Base-by-base conservation (phyloP, 1,140 invertebrate genomes). In the Aphaenogaster floridana region DNA sequence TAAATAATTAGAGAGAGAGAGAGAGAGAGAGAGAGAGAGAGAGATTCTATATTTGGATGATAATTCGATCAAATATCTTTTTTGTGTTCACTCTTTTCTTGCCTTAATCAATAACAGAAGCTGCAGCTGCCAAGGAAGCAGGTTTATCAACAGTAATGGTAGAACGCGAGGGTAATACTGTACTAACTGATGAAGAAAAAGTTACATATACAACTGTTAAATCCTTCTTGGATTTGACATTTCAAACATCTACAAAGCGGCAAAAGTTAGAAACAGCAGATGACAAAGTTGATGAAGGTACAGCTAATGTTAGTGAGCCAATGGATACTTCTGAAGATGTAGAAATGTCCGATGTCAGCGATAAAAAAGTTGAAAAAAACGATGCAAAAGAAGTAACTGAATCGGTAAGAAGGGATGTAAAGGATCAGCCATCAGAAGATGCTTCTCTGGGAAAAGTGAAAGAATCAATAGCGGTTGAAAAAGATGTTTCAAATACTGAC, bases 111-210 rank as follows among this genome's bases (percentile, higher is more conserved):
- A 83, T 83, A 95, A 76, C 93, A 98, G 98, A 99, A 95, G 98
- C 97, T 0, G 96, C 96, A 93, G 98, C 98, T 90, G 98, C 98
- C 4, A 96, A 96, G 48, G 94, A 95, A 63, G 97, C 98, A 2
- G 98, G 98, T 9, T 90, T 98, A 69, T 95, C 96, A 54, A 95
- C 96, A 36, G 95, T 96, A 2, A 91, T 99, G 28, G 96, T 98
- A 0, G 95, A 96, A 71, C 96, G 98, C 64, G 97, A 98, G 80
- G 98, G 98, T 45, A 98, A 98, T 94, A 96, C 96, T 0, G 94
- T 96, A 4, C 94, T 98, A 0, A 95, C 96, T 6, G 96, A 96
- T 11, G 97, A 97, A 85, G 96, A 97, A 8, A 94, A 95, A 84
- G 92, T 95, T 52, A 94, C 96, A 15, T 98, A 96, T 92, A 94